A percentile compares a stretch with the other conserved stretches of the same genome.
Conservation (phyloP, 2,888 invertebrate species). For the Diadegma fenestrale region DNA sequence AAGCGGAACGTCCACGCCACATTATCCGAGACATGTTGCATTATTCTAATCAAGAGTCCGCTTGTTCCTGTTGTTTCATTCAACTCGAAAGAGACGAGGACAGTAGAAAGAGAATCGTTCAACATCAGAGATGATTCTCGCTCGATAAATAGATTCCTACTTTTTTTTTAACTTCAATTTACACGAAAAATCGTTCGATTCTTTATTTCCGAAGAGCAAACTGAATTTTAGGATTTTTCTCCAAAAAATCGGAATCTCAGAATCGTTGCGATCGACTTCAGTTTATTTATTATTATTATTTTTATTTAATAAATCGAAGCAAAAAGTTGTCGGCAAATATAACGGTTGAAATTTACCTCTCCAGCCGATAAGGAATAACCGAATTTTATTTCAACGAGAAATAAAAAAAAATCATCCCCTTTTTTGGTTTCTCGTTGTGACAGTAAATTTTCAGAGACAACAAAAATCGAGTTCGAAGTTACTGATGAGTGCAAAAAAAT, state of each 20-base stretch:
- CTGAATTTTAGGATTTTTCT: neutral
- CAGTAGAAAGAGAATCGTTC: neutral
- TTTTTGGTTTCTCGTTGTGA: neutral
- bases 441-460: neutral
- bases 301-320: too few relatives aligned
- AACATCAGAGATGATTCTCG: neutral
- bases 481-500: neutral
- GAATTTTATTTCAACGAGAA: neutral
- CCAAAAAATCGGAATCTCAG: too few relatives aligned
- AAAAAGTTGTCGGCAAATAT: too few relatives aligned
- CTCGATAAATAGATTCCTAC: neutral
- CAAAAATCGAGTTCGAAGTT: neutral
- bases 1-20: slow-evolving; percentile 71
- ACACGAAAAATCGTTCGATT: neutral
- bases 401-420: neutral
- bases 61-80: slow-evolving; percentile 53
- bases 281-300: too few relatives aligned
- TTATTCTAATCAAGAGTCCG: slow-evolving; percentile 79
- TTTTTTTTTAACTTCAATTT: neutral
- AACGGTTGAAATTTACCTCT: too few relatives aligned
- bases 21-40: slow-evolving; percentile 79
- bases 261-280: too few relatives aligned
- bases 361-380: neutral
- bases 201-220: neutral
- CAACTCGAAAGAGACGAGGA: slow-evolving; percentile 1